These are phyloP conservation scores for Epinephelus cyanopodus DNA, from an alignment of 2,113 vertebrate genomes.

Conservation along the genomic window DNA sequence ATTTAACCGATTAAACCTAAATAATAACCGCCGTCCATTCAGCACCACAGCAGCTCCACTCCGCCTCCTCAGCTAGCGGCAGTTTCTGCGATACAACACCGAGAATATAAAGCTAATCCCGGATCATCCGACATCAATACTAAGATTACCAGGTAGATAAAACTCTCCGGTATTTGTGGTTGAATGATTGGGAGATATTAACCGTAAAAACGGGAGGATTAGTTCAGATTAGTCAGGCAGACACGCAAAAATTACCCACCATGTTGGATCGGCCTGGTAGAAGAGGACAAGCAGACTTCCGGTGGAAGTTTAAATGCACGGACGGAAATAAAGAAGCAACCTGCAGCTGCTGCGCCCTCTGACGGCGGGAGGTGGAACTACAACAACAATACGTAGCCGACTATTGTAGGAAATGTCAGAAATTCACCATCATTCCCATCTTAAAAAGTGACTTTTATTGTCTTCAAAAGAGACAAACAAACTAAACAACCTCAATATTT, in stretches of 20 bases:
- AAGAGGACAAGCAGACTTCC: slow-evolving; percentile 81
- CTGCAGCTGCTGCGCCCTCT: neutral
- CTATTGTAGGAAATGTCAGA: too few relatives aligned
- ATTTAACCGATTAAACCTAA: accelerated
- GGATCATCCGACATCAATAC: slow-evolving; percentile 35
- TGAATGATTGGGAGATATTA: accelerated
- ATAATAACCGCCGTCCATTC: neutral
- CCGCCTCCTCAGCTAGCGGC: slow-evolving; percentile 9
- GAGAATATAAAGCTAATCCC: neutral
- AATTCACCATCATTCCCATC: too few relatives aligned
- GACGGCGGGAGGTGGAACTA: neutral
- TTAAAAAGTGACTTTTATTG: too few relatives aligned
- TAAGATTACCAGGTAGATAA: accelerated
- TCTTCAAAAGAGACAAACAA: too few relatives aligned
- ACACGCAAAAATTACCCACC: slow-evolving; percentile 83
- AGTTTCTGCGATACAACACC: neutral
- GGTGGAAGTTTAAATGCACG: slow-evolving; percentile 58
- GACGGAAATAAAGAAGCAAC: neutral
- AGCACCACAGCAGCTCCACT: neutral
- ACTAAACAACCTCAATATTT: too few relatives aligned
- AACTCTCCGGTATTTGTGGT: accelerated
- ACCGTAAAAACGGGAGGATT: slow-evolving; percentile 57
- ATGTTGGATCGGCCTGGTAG: slow-evolving; percentile 83
- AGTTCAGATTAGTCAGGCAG: slow-evolving; percentile 45
- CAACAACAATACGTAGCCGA: slow-evolving; percentile 25